These are phyloP conservation scores for Myotis yumanensis DNA, from an alignment of 2,113 vertebrate genomes.

Conservation along the genomic window DNA sequence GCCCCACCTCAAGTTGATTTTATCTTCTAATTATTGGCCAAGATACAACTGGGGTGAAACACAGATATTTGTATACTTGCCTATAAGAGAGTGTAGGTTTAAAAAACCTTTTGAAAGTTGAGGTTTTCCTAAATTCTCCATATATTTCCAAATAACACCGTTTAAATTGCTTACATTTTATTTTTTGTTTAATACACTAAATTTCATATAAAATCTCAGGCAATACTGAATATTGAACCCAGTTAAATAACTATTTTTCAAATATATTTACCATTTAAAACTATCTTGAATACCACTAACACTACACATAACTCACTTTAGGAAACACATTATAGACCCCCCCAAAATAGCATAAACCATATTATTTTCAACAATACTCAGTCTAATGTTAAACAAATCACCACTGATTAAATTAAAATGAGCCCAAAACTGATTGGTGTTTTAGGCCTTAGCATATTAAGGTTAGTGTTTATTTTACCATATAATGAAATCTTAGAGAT, in stretches of 20 bases:
- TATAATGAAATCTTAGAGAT: background rate
- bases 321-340: background rate
- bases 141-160: background rate
- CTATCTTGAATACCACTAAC: background rate
- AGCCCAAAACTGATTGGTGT: background rate
- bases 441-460: background rate
- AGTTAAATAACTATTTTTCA: background rate
- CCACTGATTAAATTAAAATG: background rate
- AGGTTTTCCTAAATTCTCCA: background rate
- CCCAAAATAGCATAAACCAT: background rate
- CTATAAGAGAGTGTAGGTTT: background rate
- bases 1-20: background rate
- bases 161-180: background rate
- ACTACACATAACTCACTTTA: background rate
- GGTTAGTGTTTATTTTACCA: background rate
- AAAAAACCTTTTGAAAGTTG: background rate
- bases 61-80: background rate
- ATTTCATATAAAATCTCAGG: constrained; percentile 1
- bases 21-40: background rate
- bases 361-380: background rate
- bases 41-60: background rate
- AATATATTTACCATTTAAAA: background rate
- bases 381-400: background rate
- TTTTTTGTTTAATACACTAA: background rate
- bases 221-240: background rate